Base-by-base conservation (phyloP, 2,113 vertebrate genomes). In the Monopterus albus region DNA sequence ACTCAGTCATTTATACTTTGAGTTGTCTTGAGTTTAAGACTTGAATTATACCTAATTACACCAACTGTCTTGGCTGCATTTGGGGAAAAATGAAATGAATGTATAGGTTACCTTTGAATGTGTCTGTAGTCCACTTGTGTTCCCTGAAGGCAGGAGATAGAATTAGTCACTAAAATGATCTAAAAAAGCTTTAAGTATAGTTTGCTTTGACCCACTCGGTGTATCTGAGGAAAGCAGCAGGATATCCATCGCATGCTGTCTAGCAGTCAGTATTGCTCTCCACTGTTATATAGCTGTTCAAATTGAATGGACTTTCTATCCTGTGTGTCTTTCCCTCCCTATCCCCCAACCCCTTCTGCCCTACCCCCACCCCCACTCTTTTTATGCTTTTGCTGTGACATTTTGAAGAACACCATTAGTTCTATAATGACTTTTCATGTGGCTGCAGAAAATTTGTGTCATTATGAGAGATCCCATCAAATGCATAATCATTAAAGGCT, bases 391-490 rank as follows among this genome's bases (percentile, higher is more conserved):
- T 76, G 31, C 80, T 51, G 46, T 87, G 87, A 88, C 83, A 89
- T 89, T 88, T 87, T 75, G 45, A 75, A 85, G 76, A 85, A 83
- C 74, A 78, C 83, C 80, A 85, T 89, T 88, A 85, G 71, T 78
- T 77, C 69, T 69, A 47, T 88, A 86, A 87, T 87, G 80, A 87
- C 77, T 81, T 83, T 81, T 75, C 29, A 50, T 82, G 68, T 60
- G 83, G 76, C 75, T 73, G 71, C 75, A 79, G 83, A 89, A 77
- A 78, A 74, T 81, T 35, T 78, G 38, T 70, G 58, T 66, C 83
- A 82, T 86, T 86, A 71, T 78, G 81, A 78, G 61, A 59, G 70
- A 77, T 70, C 65, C 87, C 75, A 82, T 82, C 79, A 83, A 74
- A 82, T 70, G 72, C 67, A 75, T 60, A 75, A 76, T 84, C 79